These are phyloP conservation scores for Grammomys surdaster DNA, from an alignment of 2,113 vertebrate genomes.

Conservation along the genomic window DNA sequence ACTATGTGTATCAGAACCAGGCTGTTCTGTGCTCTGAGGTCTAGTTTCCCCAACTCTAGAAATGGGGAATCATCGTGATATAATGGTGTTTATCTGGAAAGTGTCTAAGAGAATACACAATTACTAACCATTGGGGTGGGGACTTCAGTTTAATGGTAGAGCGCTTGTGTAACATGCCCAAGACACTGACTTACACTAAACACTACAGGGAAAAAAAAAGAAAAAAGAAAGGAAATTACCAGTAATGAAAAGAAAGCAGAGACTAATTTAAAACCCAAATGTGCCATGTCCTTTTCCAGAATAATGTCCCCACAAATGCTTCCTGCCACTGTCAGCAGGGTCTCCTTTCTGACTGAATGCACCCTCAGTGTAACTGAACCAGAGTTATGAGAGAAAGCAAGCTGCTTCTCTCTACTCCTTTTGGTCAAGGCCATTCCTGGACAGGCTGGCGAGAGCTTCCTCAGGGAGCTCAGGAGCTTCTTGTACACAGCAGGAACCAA, in stretches of 20 bases:
- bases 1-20: not conserved
- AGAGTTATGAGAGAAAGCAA: accelerated
- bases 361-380: not conserved
- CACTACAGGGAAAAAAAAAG: too few species aligned
- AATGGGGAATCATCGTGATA: not conserved
- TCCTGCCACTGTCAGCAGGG: not conserved
- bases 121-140: not conserved
- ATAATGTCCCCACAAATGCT: not conserved
- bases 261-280: not conserved
- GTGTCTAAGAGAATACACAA: not conserved
- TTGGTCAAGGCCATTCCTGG: not conserved
- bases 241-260: not conserved
- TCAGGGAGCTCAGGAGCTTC: not conserved
- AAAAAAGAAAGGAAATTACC: not conserved
- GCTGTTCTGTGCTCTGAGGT: not conserved
- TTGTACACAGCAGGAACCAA: not conserved
- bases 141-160: not conserved
- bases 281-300: not conserved
- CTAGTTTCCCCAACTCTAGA: not conserved
- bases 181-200: not conserved
- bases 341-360: not conserved
- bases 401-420: not conserved
- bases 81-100: not conserved
- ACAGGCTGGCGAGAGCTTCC: not conserved
- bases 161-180: not conserved